phyloP scores from a whole-genome alignment of 2,797 vertebrate species.

The Periophthalmus magnuspinnatus region DNA sequence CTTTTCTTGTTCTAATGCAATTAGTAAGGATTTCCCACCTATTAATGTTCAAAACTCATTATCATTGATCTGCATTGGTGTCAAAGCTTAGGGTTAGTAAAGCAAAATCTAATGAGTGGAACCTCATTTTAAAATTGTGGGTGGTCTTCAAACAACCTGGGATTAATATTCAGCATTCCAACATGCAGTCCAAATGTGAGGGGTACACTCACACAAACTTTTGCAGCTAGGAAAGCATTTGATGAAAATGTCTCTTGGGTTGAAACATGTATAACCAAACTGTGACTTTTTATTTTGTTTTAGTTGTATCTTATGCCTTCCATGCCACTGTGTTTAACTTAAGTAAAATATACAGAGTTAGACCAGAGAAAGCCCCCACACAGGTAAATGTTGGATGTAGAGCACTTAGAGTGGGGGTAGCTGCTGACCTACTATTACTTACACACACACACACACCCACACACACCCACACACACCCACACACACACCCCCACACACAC shows the following conservation, averaged over 20 bases:
- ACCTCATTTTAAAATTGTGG: constrained; percentile 6
- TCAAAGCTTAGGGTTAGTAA: background rate
- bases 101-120: background rate
- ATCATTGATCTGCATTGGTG: background rate
- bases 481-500: background rate
- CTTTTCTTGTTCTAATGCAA: constrained; percentile 53
- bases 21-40: constrained; percentile 58
- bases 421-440: constrained; percentile 16
- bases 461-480: background rate
- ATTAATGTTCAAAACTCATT: background rate
- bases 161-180: background rate
- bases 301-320: background rate
- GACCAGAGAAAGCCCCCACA: constrained; percentile 9
- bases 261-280: background rate
- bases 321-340: background rate
- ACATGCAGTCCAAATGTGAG: background rate
- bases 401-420: constrained; percentile 27
- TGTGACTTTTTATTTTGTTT: constrained; percentile 5
- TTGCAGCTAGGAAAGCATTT: no score
- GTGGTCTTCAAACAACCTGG: constrained; percentile 15
- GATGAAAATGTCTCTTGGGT: background rate
- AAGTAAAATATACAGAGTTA: constrained; percentile 7
- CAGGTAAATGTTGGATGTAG: constrained; percentile 37
- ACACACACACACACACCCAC: constrained; percentile 13
- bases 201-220: constrained; percentile 7